phyloP scores from a whole-genome alignment of 2,888 invertebrate species.

The Amiota minor region DNA sequence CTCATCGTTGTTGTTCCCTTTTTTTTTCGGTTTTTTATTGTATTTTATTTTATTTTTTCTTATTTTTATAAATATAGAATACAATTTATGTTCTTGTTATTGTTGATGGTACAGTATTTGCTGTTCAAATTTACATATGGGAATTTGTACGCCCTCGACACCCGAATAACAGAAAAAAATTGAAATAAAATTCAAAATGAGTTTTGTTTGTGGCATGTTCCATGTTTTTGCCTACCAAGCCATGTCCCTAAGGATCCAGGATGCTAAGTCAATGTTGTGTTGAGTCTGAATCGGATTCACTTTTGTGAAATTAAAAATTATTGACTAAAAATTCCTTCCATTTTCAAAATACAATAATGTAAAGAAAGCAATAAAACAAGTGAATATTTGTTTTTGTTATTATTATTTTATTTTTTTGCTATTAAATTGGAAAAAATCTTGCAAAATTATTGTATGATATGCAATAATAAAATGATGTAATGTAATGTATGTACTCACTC shows the following conservation, averaged over 20 bases:
- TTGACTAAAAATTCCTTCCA: background rate
- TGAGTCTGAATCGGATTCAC: background rate
- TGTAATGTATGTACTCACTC: no score
- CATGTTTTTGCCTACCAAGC: background rate
- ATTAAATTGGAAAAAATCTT: no score
- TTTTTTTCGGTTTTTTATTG: constrained; percentile 8
- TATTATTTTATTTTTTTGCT: no score
- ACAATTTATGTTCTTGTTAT: constrained; percentile 5
- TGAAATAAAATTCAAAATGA: no score
- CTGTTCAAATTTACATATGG: constrained; percentile 24
- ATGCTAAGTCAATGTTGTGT: background rate
- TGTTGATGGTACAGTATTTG: constrained; percentile 26
- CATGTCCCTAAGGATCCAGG: background rate
- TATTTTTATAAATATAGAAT: background rate
- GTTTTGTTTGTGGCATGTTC: background rate
- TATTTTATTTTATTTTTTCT: background rate
- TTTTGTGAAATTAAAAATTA: constrained; percentile 1
- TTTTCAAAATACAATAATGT: no score
- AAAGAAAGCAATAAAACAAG: no score
- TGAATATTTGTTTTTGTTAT: no score
- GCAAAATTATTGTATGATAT: no score
- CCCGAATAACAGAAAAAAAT: no score
- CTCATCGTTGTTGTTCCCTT: background rate
- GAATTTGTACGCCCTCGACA: background rate
- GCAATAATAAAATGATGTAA: no score